phyloP scores from a whole-genome alignment of 2,888 invertebrate species.

The Leptinotarsa juncta region DNA sequence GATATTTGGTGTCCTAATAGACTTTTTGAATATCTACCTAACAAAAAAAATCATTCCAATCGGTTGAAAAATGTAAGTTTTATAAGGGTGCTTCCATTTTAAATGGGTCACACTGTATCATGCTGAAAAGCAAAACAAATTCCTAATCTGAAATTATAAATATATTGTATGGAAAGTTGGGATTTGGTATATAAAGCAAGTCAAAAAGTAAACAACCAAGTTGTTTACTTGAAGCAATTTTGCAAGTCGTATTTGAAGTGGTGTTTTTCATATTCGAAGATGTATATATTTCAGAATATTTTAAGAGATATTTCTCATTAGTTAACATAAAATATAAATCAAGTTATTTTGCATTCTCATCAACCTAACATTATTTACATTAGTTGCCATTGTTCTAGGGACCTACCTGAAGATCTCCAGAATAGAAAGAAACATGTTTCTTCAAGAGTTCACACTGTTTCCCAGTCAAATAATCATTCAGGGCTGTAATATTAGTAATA shows the following conservation, averaged over 20 bases:
- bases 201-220: too few relatives aligned
- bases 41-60: too few relatives aligned
- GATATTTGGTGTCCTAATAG: too few relatives aligned
- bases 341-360: background rate
- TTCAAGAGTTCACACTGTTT: conserved; percentile 52
- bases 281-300: background rate
- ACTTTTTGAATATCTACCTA: too few relatives aligned
- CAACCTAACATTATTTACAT: background rate
- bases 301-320: conserved; percentile 11
- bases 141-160: too few relatives aligned
- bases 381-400: conserved; percentile 53
- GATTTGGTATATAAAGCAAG: too few relatives aligned
- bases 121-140: too few relatives aligned
- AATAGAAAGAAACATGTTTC: conserved; percentile 54
- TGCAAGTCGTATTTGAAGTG: background rate
- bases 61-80: too few relatives aligned
- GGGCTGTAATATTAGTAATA: conserved; percentile 58
- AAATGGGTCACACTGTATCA: too few relatives aligned
- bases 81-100: too few relatives aligned
- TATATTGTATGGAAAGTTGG: too few relatives aligned
- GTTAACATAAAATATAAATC: background rate
- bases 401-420: conserved; percentile 58
- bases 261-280: conserved; percentile 2
- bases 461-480: conserved; percentile 59
- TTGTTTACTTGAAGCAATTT: too few relatives aligned